Base-by-base conservation (phyloP, 2,797 vertebrate genomes). In the Nyctibius grandis region DNA sequence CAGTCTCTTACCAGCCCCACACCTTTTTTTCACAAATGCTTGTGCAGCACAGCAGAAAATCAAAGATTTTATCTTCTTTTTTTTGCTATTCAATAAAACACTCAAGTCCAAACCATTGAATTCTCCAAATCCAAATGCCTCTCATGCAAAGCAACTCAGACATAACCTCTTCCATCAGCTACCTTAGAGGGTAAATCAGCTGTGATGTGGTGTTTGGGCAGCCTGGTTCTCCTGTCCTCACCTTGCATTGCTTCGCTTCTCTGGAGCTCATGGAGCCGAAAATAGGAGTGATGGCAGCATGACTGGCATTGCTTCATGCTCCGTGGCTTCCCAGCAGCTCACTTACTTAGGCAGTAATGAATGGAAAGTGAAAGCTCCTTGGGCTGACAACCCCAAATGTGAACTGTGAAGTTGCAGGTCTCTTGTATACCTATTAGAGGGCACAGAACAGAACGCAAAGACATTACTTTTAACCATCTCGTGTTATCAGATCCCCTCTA, bases 341-440 rank as follows among this genome's bases (percentile, higher is more conserved):
- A 18, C 57, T 34, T 5, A 18, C 57, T 34, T 5, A 18, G 33
- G 23, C 1, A 2, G 42, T 5, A 74, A 64, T 26, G 61, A 50
- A 54, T 6, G 54, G 63, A 38, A 85, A 61, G 22, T n/a, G 82
- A 84, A 68, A 76, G 75, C 40, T 89, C 53, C 69, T 63, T 59
- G 68, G 22, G 65, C 79, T 85, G 59, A 29, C 78, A 88, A 53
- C 42, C 29, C 51, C 74, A 23, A 33, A 20, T 1, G 5, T 0
- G 4, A 48, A 12, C 60, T 4, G 40, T 12, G 73, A 34, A 73
- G 59, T 1, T 70, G 42, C 85, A 69, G 31, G 60, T 42, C 38
- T 59, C 68, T 48, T 9, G 0, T 5, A 4, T 3, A 26, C 11
- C 65, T 16, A 0, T 29, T 4, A 67, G 36, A 80, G 61, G 47